Percentiles rank a stretch among this genome's conserved stretches.
Conservation (phyloP, 2,797 vertebrate species). For the Phaenicophaeus curvirostris region DNA sequence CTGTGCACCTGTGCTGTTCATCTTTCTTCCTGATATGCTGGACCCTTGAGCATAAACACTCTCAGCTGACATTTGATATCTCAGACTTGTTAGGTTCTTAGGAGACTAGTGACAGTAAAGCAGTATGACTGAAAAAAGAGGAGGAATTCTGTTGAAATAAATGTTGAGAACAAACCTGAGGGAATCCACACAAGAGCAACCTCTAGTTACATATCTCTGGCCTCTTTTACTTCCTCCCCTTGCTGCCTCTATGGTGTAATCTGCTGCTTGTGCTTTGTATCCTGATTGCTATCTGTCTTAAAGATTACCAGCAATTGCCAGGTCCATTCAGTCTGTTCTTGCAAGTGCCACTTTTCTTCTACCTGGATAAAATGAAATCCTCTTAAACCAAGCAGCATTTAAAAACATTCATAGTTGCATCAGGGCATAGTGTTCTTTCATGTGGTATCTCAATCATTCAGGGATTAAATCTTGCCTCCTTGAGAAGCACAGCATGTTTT, state of each 20-base stretch:
- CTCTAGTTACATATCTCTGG: not conserved
- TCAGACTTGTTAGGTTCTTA: not conserved
- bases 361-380: not conserved
- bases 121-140: not conserved
- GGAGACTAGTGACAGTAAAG: not conserved
- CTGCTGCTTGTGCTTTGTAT: not conserved
- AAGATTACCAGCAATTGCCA: not conserved
- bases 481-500: not conserved
- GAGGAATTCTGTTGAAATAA: not conserved
- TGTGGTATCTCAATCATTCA: not conserved
- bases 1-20: not conserved
- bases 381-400: not conserved
- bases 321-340: not conserved
- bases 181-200: not conserved
- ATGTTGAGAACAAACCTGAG: not conserved
- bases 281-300: not conserved
- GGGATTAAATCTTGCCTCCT: not conserved
- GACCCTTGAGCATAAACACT: not conserved
- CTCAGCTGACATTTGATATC: not conserved
- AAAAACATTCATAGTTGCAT: not conserved
- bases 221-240: not conserved
- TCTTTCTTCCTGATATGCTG: not conserved
- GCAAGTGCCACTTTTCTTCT: not conserved
- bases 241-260: not conserved
- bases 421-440: not conserved